Evolutionary conservation across 1,140 invertebrate genomes (phyloP), one percentile per base, ranked within the genome.

Genomic region (Drosophila insularis): DNA sequence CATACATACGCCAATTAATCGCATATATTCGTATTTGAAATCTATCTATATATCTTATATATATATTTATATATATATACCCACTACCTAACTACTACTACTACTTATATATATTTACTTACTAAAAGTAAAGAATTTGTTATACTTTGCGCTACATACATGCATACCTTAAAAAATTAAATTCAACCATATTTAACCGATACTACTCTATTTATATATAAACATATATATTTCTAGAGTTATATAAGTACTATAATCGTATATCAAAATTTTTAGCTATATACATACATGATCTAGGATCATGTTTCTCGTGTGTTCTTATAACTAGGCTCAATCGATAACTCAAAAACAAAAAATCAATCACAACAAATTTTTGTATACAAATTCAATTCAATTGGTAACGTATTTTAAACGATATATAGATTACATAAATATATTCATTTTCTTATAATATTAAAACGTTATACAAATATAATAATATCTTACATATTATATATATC

Each of bases 71-170:
- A 68, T 46, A 74, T 67, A 71, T 71, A 56, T 65, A 65, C 40
- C 46, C 10, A 35, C 32, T 68, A 68, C 14, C 14, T 46, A 46
- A 46, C 43, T 46, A 46, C 43, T 50, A 19, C 32, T 35, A 37
- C 35, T 50, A 35, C 32, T 35, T 35, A 35, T 69, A 69, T 68
- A 60, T 65, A 68, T 61, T 65, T 67, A 67, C 40, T 32, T 61
- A 55, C 43, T 50, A 71, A 79, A 89, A 86, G 81, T 81, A 86
- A 90, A 90, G 76, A 58, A 87, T 90, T 90, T 90, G 87, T 90
- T 90, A 86, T 90, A 89, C 81, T 90, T 90, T 90, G 89, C 81
- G 81, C 87, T 87, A 81, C 79, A 86, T 90, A 87, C 81, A 85
- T 89, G 80, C 82, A 87, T 87, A 89, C 84, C 75, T 87, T 27